Conservation (phyloP, 2,888 invertebrate species). For the Ceramica pisi region DNA sequence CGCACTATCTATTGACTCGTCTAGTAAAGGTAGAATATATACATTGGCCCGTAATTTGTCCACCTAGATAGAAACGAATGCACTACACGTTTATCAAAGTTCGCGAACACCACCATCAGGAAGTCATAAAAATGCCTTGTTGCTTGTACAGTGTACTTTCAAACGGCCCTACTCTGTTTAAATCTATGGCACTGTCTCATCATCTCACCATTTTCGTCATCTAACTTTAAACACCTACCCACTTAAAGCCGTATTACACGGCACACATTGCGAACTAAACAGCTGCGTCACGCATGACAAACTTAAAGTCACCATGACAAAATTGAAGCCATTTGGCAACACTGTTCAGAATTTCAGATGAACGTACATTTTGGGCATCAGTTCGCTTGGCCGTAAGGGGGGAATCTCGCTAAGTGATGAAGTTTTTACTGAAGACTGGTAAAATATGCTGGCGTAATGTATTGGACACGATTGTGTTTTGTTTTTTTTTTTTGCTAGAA, state of each 20-base stretch:
- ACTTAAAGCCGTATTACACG: not conserved
- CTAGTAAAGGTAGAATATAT: too few relatives aligned
- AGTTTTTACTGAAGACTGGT: conserved; percentile 7
- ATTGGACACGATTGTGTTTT: conserved; percentile 31
- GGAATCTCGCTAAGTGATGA: conserved; percentile 18
- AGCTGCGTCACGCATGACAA: conserved; percentile 29
- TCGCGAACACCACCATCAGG: too few relatives aligned
- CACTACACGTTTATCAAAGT: too few relatives aligned
- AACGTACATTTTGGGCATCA: conserved; percentile 13
- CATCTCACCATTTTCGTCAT: too few relatives aligned
- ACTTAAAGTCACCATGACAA: conserved; percentile 11
- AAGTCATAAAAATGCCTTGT: too few relatives aligned
- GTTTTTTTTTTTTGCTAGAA: not conserved
- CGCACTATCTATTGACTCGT: too few relatives aligned
- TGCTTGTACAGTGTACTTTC: too few relatives aligned
- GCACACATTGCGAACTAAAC: not conserved
- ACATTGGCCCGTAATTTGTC: too few relatives aligned
- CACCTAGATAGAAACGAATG: too few relatives aligned
- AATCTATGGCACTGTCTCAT: not conserved
- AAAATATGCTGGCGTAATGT: conserved; percentile 23
- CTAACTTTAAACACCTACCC: not conserved
- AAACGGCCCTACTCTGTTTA: too few relatives aligned
- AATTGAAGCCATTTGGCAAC: conserved; percentile 17
- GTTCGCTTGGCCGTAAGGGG: not conserved
- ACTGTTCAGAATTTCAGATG: conserved; percentile 36